Conservation (phyloP, 2,888 invertebrate species). For the Drosophila quinaria region DNA sequence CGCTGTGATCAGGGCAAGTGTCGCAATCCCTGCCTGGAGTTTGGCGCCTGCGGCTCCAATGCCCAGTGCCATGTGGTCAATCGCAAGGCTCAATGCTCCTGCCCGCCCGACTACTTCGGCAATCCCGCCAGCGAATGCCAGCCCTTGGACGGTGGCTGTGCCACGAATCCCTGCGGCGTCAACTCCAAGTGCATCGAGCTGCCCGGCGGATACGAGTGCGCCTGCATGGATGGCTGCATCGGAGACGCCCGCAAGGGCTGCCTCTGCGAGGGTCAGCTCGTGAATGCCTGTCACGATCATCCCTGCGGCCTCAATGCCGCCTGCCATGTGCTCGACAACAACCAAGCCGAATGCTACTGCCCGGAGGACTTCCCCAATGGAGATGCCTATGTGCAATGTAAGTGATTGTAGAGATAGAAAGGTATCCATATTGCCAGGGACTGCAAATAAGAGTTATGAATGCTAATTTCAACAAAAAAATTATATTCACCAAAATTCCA, state of each 20-base stretch:
- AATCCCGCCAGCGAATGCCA: constrained; percentile 90
- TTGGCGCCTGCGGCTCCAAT: constrained; percentile 92
- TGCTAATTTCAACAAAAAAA: no score
- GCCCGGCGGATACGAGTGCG: constrained; percentile 92
- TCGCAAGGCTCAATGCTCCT: constrained; percentile 91
- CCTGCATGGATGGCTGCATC: constrained; percentile 91
- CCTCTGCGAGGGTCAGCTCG: constrained; percentile 89
- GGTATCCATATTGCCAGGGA: no score
- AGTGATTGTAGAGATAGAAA: constrained; percentile 85
- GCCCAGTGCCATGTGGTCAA: constrained; percentile 93
- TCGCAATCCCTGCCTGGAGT: constrained; percentile 92
- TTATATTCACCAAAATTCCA: no score
- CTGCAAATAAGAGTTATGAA: no score
- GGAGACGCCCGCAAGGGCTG: constrained; percentile 94
- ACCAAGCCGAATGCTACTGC: constrained; percentile 93
- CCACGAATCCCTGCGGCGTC: constrained; percentile 93
- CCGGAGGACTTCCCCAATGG: constrained; percentile 93
- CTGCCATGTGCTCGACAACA: constrained; percentile 90
- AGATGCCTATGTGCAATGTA: constrained; percentile 94
- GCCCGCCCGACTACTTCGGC: constrained; percentile 91
- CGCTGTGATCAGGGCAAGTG: constrained; percentile 91
- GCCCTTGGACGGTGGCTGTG: constrained; percentile 90
- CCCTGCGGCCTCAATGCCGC: constrained; percentile 93
- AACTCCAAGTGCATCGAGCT: constrained; percentile 93
- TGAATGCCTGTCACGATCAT: constrained; percentile 92